phyloP scores from a whole-genome alignment of 2,797 vertebrate species.

The Helarctos malayanus region DNA sequence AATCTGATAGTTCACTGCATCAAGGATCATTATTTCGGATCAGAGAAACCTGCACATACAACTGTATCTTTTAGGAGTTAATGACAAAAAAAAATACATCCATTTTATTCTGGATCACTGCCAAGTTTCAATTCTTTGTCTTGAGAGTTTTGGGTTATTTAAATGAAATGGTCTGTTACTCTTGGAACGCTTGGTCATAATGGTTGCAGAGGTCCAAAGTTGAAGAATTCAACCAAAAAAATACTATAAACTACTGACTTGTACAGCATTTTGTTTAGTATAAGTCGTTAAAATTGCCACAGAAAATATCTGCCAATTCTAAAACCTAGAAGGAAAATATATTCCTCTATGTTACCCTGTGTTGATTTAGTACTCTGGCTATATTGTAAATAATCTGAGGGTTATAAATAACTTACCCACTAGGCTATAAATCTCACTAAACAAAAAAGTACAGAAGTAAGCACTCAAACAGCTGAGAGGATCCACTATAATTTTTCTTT shows the following conservation, averaged over 20 bases:
- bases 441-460: conserved; percentile 24
- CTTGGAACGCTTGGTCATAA: not conserved
- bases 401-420: conserved; percentile 37
- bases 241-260: not conserved
- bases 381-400: conserved; percentile 26
- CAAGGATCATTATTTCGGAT: not conserved
- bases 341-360: not conserved
- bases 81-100: not conserved
- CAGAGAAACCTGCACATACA: not conserved
- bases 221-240: conserved; percentile 43
- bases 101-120: conserved; percentile 2
- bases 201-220: not conserved
- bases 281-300: not conserved
- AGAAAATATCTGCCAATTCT: conserved; percentile 11
- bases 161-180: not conserved
- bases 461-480: not conserved
- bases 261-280: not conserved
- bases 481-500: not conserved
- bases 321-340: conserved; percentile 10
- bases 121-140: conserved; percentile 32
- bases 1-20: not conserved
- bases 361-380: conserved; percentile 43
- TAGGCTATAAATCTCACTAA: conserved; percentile 37
- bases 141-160: not conserved
- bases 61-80: conserved; percentile 31